Base-by-base conservation (phyloP, 2,888 invertebrate genomes). In the Rhagophthalmus giganteus region DNA sequence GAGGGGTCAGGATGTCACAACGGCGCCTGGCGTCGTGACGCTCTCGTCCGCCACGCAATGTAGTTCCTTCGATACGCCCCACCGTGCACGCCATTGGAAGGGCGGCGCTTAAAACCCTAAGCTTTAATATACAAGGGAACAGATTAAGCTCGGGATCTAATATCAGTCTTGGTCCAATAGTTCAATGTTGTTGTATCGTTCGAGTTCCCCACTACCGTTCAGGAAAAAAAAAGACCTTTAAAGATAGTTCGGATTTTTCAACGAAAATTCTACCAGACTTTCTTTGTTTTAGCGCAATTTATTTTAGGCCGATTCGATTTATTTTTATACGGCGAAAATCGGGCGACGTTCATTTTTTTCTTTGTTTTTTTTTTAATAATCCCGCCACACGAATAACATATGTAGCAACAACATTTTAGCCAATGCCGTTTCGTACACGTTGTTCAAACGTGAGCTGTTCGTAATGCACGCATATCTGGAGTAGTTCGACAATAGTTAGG, bases 1-100 rank as follows among this genome's bases (percentile, higher is more conserved):
- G 57, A 62, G 62, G 60, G 55, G 46, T 57, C 61, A 59, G 59
- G 49, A 63, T 61, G 59, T 49, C 44, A 40, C 44, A 45, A 13
- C 20, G 41, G 40, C 34, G 37, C 30, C 32, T 27, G 13, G 50
- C 58, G 46, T 55, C 51, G 45, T 37, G 53, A 54, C 49, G 45
- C 37, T 30, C 45, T 53, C 25, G 48, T 58, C 42, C 61, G 62
- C 60, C 31, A 40, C 30, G 58, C 48, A 53, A 62, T 34, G 41
- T 55, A 60, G 56, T 51, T n/a, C 60, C 55, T 7, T 32, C 26
- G 48, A 41, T 12, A 35, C 57, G 55, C 61, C 58, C 40, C 15
- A 28, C 13, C 33, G 42, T 41, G 52, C 40, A 53, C 54, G 54
- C 55, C 50, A 45, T 55, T 53, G 47, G 53, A 35, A 15, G 40